These are phyloP conservation scores for Tigriopus californicus DNA, from an alignment of 2,888 invertebrate species.

Conservation along the genomic window DNA sequence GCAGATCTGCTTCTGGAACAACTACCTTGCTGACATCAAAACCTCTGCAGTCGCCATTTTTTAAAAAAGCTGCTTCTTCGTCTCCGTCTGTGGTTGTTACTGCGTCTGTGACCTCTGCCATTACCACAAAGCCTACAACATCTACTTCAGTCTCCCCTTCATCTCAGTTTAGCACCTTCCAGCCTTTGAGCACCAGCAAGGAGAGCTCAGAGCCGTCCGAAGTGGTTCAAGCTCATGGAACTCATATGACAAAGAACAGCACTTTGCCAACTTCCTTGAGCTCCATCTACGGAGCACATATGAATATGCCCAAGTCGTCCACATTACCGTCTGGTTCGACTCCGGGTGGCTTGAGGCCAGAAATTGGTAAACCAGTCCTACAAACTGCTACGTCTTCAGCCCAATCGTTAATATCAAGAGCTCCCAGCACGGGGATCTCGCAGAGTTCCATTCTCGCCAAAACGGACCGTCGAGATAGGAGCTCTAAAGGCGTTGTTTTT, in stretches of 20 bases:
- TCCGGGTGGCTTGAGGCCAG: conserved; percentile 44
- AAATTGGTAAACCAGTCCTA: conserved; percentile 60
- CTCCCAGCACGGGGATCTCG: conserved; percentile 32
- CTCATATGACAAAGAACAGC: conserved; percentile 18
- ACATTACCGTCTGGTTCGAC: conserved; percentile 37
- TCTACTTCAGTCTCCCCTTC: not conserved
- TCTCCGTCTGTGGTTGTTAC: conserved; percentile 1
- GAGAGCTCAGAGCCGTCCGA: too few species aligned
- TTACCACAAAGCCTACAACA: conserved; percentile 19
- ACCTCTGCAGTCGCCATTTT: not conserved
- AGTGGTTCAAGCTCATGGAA: too few species aligned
- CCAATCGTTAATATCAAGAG: conserved; percentile 43
- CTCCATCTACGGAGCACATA: conserved; percentile 27
- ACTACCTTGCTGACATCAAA: not conserved
- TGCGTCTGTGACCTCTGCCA: conserved; percentile 20
- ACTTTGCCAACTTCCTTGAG: conserved; percentile 22
- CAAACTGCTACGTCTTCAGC: conserved; percentile 56
- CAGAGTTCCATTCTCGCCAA: conserved; percentile 26
- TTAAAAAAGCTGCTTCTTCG: not conserved
- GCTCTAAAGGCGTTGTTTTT: not conserved
- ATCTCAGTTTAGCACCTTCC: too few species aligned
- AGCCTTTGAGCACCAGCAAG: too few species aligned
- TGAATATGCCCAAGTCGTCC: conserved; percentile 30
- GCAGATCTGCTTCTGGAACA: not conserved
- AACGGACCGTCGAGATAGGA: not conserved